Percentiles rank a stretch among this genome's conserved stretches.
phyloP scores from a whole-genome alignment of 2,888 invertebrate species.

The Metalampra italica region DNA sequence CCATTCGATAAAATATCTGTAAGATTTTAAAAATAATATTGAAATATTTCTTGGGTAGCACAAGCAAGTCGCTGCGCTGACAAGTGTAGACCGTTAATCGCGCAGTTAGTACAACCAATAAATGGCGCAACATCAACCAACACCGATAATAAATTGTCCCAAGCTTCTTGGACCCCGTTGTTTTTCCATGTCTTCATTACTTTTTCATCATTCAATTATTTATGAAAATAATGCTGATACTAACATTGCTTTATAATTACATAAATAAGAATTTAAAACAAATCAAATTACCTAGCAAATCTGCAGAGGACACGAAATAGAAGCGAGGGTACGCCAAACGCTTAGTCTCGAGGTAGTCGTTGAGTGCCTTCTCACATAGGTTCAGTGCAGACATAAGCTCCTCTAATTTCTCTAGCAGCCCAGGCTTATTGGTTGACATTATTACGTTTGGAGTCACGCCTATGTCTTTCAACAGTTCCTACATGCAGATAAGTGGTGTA shows the following conservation, averaged over 20 bases:
- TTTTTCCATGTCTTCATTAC: no score
- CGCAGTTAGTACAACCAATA: no score
- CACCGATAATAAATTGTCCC: no score
- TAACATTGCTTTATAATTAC: no score
- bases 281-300: conserved; percentile 83
- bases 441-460: conserved; percentile 89
- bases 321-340: conserved; percentile 95
- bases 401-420: conserved; percentile 87
- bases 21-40: background rate
- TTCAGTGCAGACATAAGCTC: conserved; percentile 83
- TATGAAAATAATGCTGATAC: no score
- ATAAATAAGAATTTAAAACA: no score
- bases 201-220: no score
- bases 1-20: conserved; percentile 84
- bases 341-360: conserved; percentile 97
- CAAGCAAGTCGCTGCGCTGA: no score
- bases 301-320: conserved; percentile 96
- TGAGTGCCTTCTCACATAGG: conserved; percentile 95
- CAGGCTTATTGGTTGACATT: conserved; percentile 87
- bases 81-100: no score
- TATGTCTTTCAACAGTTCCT: conserved; percentile 84
- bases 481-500: background rate
- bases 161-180: no score
- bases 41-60: background rate
- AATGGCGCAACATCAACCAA: no score